Evolutionary conservation across 2,113 vertebrate species (phyloP).

Genomic region (Actenoides hombroni): DNA sequence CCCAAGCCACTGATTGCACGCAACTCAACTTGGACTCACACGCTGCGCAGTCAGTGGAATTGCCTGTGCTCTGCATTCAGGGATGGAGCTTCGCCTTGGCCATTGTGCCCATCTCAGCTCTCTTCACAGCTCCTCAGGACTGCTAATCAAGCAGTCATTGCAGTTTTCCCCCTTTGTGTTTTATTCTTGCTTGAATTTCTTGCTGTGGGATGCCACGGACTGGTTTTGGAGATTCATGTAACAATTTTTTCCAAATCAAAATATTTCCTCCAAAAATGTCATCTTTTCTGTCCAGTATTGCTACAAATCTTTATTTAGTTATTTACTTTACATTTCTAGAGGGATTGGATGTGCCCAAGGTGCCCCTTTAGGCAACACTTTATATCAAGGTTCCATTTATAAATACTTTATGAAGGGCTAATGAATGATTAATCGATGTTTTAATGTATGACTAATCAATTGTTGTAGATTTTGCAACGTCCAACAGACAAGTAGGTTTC

Average conservation of each 20-base stretch:
- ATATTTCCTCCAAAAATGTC: background rate
- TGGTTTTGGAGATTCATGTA: background rate
- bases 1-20: background rate
- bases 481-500: slow-evolving; percentile 47
- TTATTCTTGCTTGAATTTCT: background rate
- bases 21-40: background rate
- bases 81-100: background rate
- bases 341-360: slow-evolving; percentile 36
- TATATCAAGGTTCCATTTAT: slow-evolving; percentile 68
- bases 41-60: too few relatives aligned
- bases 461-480: slow-evolving; percentile 11
- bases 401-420: slow-evolving; percentile 63
- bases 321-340: slow-evolving; percentile 45
- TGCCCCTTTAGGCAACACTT: slow-evolving; percentile 51
- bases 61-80: background rate
- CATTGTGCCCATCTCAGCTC: background rate
- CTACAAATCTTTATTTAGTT: slow-evolving; percentile 53
- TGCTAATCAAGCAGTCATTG: background rate
- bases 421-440: slow-evolving; percentile 69
- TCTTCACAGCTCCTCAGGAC: background rate
- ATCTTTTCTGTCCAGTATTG: background rate
- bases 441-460: slow-evolving; percentile 67
- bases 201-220: background rate
- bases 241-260: background rate
- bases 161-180: background rate